Percentiles rank a stretch among this genome's conserved stretches.
phyloP scores from a whole-genome alignment of 2,888 invertebrate species.

The Lasiommata megera region DNA sequence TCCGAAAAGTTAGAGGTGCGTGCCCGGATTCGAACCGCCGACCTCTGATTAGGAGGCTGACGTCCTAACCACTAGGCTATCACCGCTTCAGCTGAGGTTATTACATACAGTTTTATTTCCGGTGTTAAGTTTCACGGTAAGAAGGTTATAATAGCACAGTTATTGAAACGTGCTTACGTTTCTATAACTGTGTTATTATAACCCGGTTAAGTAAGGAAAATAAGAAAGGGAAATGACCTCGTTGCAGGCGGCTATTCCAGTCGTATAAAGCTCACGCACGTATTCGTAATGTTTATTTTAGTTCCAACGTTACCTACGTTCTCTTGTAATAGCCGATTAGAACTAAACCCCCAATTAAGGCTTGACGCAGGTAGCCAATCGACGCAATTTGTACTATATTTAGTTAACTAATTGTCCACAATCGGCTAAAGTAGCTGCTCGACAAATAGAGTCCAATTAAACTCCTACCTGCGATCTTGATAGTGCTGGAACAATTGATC shows the following conservation, averaged over 20 bases:
- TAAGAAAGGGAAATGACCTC: slow-evolving; percentile 73
- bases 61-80: no score
- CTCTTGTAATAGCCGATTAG: slow-evolving; percentile 68
- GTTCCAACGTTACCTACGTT: slow-evolving; percentile 51
- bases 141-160: neutral
- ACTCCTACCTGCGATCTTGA: slow-evolving; percentile 48
- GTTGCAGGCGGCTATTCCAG: slow-evolving; percentile 53
- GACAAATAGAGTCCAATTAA: slow-evolving; percentile 50
- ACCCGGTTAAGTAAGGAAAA: slow-evolving; percentile 48
- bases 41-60: no score
- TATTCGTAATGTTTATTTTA: slow-evolving; percentile 72
- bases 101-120: neutral
- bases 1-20: no score
- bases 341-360: slow-evolving; percentile 62
- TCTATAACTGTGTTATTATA: slow-evolving; percentile 4
- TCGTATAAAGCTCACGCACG: slow-evolving; percentile 69
- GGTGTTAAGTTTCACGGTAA: neutral
- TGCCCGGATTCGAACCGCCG: no score
- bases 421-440: slow-evolving; percentile 39
- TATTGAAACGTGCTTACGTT: neutral
- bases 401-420: slow-evolving; percentile 49
- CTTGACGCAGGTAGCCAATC: slow-evolving; percentile 52
- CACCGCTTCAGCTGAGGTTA: slow-evolving; percentile 20
- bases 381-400: slow-evolving; percentile 46
- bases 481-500: slow-evolving; percentile 38